Conservation (phyloP, 64 coral and sea anemone genomes). For the Dendronephthya gigantea region DNA sequence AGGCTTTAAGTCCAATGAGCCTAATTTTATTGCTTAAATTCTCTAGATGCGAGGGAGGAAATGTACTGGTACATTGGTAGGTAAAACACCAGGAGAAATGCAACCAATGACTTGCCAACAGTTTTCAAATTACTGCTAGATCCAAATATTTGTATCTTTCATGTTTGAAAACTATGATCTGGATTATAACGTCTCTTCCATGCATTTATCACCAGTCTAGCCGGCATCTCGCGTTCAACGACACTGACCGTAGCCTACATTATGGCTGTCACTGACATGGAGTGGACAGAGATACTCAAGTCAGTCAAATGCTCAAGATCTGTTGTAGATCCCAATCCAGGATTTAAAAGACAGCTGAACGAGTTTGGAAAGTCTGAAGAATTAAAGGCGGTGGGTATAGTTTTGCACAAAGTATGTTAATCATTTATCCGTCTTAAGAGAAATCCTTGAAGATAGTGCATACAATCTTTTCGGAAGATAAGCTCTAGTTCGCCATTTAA, state of each 20-base stretch:
- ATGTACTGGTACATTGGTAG: background rate
- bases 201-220: background rate
- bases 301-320: conserved; percentile 9
- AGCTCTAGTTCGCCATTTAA: background rate
- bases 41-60: background rate
- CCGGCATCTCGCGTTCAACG: background rate
- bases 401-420: no score
- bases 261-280: conserved; percentile 8
- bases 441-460: no score
- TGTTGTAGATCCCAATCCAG: background rate
- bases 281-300: background rate
- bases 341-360: background rate
- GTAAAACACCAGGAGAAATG: no score
- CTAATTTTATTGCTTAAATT: background rate
- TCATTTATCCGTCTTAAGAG: no score
- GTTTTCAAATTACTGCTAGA: no score
- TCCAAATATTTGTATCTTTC: no score
- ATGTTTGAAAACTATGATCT: no score
- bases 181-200: no score
- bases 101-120: no score
- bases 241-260: conserved; percentile 1
- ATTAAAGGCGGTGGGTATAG: background rate
- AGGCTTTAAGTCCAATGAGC: no score
- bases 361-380: background rate
- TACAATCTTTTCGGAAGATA: no score